Evolutionary conservation across 2,113 vertebrate species (phyloP).

Genomic region (Dipodomys merriami): DNA sequence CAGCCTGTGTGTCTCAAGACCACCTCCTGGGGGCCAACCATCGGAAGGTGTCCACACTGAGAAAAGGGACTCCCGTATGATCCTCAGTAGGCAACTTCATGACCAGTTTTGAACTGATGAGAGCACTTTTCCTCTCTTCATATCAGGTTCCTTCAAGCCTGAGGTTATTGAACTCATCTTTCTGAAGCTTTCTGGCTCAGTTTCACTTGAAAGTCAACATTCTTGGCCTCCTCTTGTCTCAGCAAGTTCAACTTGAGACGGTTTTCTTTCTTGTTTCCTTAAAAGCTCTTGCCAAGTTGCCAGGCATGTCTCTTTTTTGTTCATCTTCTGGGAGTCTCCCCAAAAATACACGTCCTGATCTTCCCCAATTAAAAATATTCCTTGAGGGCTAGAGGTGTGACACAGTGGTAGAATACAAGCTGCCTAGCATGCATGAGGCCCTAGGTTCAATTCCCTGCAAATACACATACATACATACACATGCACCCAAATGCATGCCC

Average conservation of each 20-base stretch:
- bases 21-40: neutral
- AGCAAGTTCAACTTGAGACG: conserved; percentile 10
- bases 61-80: neutral
- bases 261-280: conserved; percentile 33
- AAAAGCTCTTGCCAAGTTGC: conserved; percentile 9
- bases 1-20: neutral
- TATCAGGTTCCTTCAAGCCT: conserved; percentile 39
- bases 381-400: neutral
- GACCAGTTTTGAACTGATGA: conserved; percentile 41
- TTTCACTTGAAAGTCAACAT: conserved; percentile 64
- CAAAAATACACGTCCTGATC: neutral
- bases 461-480: too few species aligned
- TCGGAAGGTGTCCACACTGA: neutral
- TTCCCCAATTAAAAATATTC: neutral
- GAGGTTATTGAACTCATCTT: conserved; percentile 65
- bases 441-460: neutral
- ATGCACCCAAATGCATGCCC: too few species aligned
- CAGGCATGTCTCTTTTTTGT: neutral
- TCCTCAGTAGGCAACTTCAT: neutral
- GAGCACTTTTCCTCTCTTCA: conserved; percentile 2
- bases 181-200: conserved; percentile 61
- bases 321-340: neutral
- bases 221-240: conserved; percentile 32
- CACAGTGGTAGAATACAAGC: neutral
- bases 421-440: neutral